Evolutionary conservation across 2,797 vertebrate species (phyloP), one percentile per base, ranked within the genome.

Genomic region (Apodemus agrarius): DNA sequence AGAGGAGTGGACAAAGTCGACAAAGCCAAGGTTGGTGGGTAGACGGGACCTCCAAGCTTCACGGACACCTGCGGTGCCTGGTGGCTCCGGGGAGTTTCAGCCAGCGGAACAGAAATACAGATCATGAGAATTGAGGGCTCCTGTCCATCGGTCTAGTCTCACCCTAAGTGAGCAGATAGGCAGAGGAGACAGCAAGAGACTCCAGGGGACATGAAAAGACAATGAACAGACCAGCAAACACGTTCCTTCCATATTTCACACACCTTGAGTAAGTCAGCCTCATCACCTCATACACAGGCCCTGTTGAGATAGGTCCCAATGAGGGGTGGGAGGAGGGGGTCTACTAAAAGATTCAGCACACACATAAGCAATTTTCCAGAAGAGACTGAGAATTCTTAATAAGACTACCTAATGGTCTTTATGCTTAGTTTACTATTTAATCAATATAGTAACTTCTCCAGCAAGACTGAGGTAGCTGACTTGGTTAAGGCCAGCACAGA

Each of bases 401-500:
- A 87, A 59, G 86, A 26, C 2, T 17, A 69, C 14, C n/a, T 63
- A 79, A 26, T 22, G 79, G 9, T 57, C 52, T 52, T 67, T 89
- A 54, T 43, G 86, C 88, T 93, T 76, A 67, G 26, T 26, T 72
- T 37, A 24, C 37, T 75, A 26, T 17, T 85, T 52, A 80, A 67
- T 78, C 57, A 67, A 83, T 24, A 59, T 59, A 87, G 34, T 61
- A 91, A 61, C 69, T 88, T 75, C 63, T 76, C 31, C 29, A 49
- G 31, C 21, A 69, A 63, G 40, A 57, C 31, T 63, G 81, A 88
- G 40, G 89, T 43, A 79, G 52, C n/a, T 37, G 49, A 63, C 49
- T 59, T 74, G 9, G 81, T 37, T 75, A 67, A 76, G 13, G 22
- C 10, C 59, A 43, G 17, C 24, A 61, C 6, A 84, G 63, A 52